Evolutionary conservation across 1,140 invertebrate genomes (phyloP), one percentile per base, ranked within the genome.

Genomic region (Frieseomelitta varia): DNA sequence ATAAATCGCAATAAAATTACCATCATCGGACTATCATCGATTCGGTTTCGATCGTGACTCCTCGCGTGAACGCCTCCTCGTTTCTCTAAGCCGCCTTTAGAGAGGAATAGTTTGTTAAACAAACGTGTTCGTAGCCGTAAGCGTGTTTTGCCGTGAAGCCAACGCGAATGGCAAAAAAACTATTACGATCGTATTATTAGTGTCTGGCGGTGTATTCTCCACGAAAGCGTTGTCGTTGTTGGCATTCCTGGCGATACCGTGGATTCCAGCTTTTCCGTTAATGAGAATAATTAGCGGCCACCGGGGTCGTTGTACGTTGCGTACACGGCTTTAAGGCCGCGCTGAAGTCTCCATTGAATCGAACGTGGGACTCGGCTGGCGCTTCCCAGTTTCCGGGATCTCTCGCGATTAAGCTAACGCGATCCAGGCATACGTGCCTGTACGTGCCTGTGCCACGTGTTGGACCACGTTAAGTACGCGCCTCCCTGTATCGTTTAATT

Each of bases 221-320:
- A 6, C 39, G 72, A 84, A 84, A 79, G 75, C n/a, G 81, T 63
- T 71, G 73, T 74, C 61, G 74, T 79, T 84, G 56, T 34, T 63
- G 51, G 69, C 77, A 80, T 80, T 84, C 77, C 58, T 63, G 51
- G 76, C 55, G 72, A 84, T 84, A 79, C 68, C 68, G 65, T 24
- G 82, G 82, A 84, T 87, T 87, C 86, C 88, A 85, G 84, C 82
- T 88, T 90, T 91, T 91, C 86, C 89, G 85, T 89, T 91, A 91
- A 91, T 88, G 84, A 89, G 84, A 87, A 90, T 90, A 91, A 91
- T 91, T 91, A 86, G 74, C 84, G 3, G 56, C 74, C 47, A 76
- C 30, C 30, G 63, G 79, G 90, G 90, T 90, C 88, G 87, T 90
- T 90, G 90, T 68, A 90, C 88, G 39, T 81, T 81, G 79, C 71